Conservation (phyloP, 2,797 vertebrate genomes). For the Capromys pilorides region DNA sequence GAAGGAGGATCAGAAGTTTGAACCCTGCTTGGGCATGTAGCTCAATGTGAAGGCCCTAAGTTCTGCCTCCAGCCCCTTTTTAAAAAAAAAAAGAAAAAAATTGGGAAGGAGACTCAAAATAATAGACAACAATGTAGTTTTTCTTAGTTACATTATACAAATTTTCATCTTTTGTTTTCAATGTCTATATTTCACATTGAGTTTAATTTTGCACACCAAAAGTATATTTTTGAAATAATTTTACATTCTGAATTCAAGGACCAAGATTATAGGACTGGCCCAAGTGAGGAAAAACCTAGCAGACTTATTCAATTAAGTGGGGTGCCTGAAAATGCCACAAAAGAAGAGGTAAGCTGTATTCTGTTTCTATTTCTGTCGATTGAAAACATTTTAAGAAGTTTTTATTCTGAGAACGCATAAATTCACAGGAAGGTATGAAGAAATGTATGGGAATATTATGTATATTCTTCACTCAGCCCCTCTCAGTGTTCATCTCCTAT, state of each 20-base stretch:
- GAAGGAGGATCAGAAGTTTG: not conserved
- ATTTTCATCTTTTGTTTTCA: not conserved
- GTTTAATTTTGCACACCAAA: conserved; percentile 47
- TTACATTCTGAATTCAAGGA: conserved; percentile 85
- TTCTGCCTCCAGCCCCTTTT: not conserved
- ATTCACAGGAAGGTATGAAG: conserved; percentile 1
- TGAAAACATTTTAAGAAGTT: not conserved
- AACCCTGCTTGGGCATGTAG: not conserved
- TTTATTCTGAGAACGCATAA: conserved; percentile 43
- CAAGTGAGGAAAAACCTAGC: conserved; percentile 92
- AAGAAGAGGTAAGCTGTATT: conserved; percentile 92
- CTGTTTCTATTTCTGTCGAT: not conserved
- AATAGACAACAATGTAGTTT: conserved; percentile 12
- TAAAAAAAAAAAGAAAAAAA: not conserved
- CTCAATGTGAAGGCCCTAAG: not conserved
- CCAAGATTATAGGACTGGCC: conserved; percentile 88
- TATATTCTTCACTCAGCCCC: not conserved
- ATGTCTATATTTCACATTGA: conserved; percentile 23
- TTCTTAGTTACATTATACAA: not conserved
- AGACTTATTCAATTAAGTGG: conserved; percentile 94
- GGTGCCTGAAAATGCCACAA: conserved; percentile 96
- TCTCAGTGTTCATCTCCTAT: not conserved
- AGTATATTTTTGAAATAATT: conserved; percentile 75
- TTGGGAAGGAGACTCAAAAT: not conserved
- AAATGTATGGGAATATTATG: not conserved